Conservation (phyloP, 2,888 invertebrate genomes). For the Eupithecia subfuscata region DNA sequence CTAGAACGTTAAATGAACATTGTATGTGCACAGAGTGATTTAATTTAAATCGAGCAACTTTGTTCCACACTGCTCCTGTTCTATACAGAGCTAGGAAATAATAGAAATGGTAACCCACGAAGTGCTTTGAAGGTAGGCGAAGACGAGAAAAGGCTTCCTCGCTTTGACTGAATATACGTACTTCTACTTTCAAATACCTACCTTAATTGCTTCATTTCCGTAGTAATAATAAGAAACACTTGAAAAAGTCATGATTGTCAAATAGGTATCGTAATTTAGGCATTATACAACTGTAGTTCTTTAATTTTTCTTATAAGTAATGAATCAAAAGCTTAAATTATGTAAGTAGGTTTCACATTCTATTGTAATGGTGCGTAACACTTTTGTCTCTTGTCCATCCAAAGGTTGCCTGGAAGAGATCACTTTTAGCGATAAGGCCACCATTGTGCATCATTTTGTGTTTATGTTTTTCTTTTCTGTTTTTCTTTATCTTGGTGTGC, state of each 20-base stretch:
- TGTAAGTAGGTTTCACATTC: no score
- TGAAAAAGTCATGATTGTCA: not conserved
- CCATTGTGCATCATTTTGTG: no score
- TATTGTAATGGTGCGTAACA: no score
- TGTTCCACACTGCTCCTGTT: constrained; percentile 26
- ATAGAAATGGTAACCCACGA: not conserved
- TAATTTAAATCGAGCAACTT: constrained; percentile 42
- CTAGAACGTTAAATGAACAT: constrained; percentile 35
- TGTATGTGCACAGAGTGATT: constrained; percentile 38
- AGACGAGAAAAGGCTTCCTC: not conserved
- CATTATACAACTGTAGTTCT: not conserved
- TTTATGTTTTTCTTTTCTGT: no score
- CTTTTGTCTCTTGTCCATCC: no score
- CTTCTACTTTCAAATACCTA: not conserved
- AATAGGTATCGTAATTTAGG: no score
- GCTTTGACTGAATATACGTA: not conserved
- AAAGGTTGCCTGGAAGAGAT: no score
- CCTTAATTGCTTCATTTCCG: not conserved
- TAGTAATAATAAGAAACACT: not conserved
- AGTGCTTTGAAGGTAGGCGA: not conserved
- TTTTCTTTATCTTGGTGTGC: no score
- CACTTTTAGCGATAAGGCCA: no score
- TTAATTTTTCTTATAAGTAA: not conserved
- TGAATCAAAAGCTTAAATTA: not conserved
- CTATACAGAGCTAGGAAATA: constrained; percentile 22